Evolutionary conservation across 2,797 vertebrate genomes (phyloP).

Genomic region (Gadopsis bispinosus): DNA sequence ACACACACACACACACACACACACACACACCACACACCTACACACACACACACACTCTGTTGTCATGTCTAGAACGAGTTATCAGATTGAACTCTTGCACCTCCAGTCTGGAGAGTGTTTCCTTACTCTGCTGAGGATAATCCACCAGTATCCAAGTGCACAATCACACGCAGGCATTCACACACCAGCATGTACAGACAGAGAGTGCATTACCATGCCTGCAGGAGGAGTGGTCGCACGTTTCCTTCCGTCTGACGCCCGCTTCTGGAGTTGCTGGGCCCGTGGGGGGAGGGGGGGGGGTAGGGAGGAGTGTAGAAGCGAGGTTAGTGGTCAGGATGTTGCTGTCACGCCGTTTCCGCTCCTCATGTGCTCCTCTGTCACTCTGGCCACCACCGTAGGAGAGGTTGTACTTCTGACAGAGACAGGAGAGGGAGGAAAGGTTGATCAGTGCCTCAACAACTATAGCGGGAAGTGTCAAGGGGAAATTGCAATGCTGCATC

Average conservation of each 20-base stretch:
- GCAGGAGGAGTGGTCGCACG: constrained; percentile 67
- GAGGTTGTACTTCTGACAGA: constrained; percentile 48
- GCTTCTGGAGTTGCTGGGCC: constrained; percentile 54
- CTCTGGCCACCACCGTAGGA: constrained; percentile 51
- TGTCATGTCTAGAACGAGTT: constrained; percentile 52
- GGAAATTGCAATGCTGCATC: neutral
- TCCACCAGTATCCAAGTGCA: constrained; percentile 14
- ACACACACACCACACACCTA: constrained; percentile 2
- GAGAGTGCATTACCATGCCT: constrained; percentile 77
- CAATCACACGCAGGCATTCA: neutral
- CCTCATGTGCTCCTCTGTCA: constrained; percentile 78
- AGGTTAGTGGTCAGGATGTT: constrained; percentile 76
- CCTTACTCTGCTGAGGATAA: constrained; percentile 28
- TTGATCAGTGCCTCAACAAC: constrained; percentile 3
- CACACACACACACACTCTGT: constrained; percentile 31
- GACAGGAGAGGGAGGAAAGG: constrained; percentile 3
- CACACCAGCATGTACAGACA: neutral
- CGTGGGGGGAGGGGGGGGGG: constrained; percentile 15
- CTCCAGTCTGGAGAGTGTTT: constrained; percentile 27
- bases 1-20: too few relatives aligned
- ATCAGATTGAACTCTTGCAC: constrained; percentile 65
- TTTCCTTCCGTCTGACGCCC: constrained; percentile 74
- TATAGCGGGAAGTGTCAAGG: neutral
- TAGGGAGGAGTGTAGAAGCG: constrained; percentile 32
- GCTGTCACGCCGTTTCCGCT: constrained; percentile 55